Base-by-base conservation (phyloP, 1,140 invertebrate genomes). In the Heliconius melpomene region DNA sequence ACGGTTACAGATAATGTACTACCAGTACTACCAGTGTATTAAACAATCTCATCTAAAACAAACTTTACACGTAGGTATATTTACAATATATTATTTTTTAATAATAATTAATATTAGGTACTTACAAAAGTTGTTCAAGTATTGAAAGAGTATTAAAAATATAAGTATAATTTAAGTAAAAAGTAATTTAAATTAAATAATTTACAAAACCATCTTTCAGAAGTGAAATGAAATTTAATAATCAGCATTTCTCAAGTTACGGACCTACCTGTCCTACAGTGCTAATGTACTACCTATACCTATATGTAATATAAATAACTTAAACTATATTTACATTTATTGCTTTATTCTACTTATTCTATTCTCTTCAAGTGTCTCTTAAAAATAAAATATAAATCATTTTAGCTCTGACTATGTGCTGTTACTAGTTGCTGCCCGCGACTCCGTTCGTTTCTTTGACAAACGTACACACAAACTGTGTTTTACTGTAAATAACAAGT, bases 251-350 rank as follows among this genome's bases (percentile, higher is more conserved):
- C n/a, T 29, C 23, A 66, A n/a, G 60, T 66, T 3, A 26, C 29
- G 23, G 60, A 66, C 29, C 26, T 26, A 26, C 2, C 9, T 6
- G 23, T 7, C 60, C 6, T 66, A 66, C n/a, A 66, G 23, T 26
- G n/a, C 29, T 0, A 66, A 6, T 26, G 3, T 26, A 26, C 13
- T 29, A 29, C 23, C 11, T 13, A 66, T 23, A 29, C 26, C 26
- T 29, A 29, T 26, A 29, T 26, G 23, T 26, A 29, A 66, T 66
- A 26, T 26, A 23, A 75, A 71, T 66, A 32, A 81, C 52, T 82
- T 79, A 74, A 7, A 13, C 23, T 79, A 75, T 82, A 82, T 82
- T 38, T 84, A 84, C 81, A 84, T 73, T 80, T 82, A 84, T 81
- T 82, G 77, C 78, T 81, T 83, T 82, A 83, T 76, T 79, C 73